Evolutionary conservation across 2,113 vertebrate genomes (phyloP), one percentile per base, ranked within the genome.

Genomic region (Sardina pilchardus): DNA sequence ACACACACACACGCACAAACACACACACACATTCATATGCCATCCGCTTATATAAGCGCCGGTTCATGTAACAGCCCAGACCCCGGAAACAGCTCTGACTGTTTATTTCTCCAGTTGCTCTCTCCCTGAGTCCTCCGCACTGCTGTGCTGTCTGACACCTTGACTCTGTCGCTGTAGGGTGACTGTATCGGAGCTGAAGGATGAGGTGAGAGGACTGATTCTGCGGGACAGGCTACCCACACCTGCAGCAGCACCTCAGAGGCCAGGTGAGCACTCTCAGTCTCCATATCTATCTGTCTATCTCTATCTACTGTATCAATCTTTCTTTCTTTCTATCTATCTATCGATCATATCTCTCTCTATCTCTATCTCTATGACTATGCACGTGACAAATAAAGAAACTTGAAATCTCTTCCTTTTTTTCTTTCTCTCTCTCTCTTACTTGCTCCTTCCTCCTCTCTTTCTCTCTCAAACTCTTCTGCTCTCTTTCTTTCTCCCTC

Each of bases 141-240:
- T 39, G 36, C 39, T 42, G 39, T 42, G 39, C 24, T 75, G 39
- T 83, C 53, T 26, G n/a, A 71, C 26, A 78, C 71, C 63, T 67
- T 30, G 26, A 17, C 71, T 78, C 14, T 78, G 71, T 36, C 71
- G 1, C 90, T 87, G 86, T 88, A 96, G 94, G 89, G 89, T 90
- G 30, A 47, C 87, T 2, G 90, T 94, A 48, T 93, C 91, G 78
- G 94, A 95, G 82, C 90, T 97, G 88, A 95, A 95, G 87, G 93
- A 94, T 24, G 91, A 96, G 75, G 86, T 96, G 88, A 93, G 90
- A 92, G 92, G 83, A 87, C 90, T 95, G 39, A 81, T 90, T 80
- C 85, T 92, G 44, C 85, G 90, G 82, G 91, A 93, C 21, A 81
- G 89, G 59, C 80, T 34, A 2, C 0, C 81, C 86, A 82, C 84